Evolutionary conservation across 2,113 vertebrate species (phyloP), one percentile per base, ranked within the genome.

Genomic region (Rafetus swinhoei): DNA sequence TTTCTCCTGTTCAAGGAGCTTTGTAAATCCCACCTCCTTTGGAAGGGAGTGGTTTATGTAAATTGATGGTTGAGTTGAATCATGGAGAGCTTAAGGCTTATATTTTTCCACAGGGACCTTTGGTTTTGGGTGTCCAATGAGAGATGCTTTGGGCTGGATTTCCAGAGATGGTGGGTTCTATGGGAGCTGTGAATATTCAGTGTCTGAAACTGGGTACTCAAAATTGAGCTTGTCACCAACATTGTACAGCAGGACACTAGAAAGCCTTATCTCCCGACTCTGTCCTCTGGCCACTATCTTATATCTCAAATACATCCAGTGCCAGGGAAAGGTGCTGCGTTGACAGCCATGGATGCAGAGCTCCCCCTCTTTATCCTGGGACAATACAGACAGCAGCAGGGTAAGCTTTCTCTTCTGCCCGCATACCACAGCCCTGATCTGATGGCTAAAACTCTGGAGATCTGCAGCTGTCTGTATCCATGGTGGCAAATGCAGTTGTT

Each of bases 211-310:
- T 2, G 1, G 69, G 11, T 76, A 2, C 25, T 21, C 60, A 52
- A 82, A 82, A 52, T 0, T 0, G 27, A 45, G 15, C 6, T 56
- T 72, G 3, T 0, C 35, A 35, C 12, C 9, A 8, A 10, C n/a
- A n/a, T 74, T 54, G 79, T 39, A 9, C 27, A 5, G 3, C 1
- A 4, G 59, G 4, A 57, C 53, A 55, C 1, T 50, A 81, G 25
- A 82, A 19, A 9, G 11, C 0, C 1, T 29, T 0, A 1, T 27
- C 18, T 55, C 50, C 2, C 0, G 16, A 32, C 29, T n/a, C 62
- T n/a, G 65, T 19, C 16, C 29, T n/a, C 65, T 65, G n/a, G n/a
- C 62, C 29, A 12, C 74, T 50, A 22, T 21, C 6, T 27, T 15
- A 14, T 25, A 22, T 50, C 45, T 52, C 27, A 15, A 50, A 35